Evolutionary conservation across 2,888 invertebrate genomes (phyloP).

Genomic region (Glaucopsyche alexis): DNA sequence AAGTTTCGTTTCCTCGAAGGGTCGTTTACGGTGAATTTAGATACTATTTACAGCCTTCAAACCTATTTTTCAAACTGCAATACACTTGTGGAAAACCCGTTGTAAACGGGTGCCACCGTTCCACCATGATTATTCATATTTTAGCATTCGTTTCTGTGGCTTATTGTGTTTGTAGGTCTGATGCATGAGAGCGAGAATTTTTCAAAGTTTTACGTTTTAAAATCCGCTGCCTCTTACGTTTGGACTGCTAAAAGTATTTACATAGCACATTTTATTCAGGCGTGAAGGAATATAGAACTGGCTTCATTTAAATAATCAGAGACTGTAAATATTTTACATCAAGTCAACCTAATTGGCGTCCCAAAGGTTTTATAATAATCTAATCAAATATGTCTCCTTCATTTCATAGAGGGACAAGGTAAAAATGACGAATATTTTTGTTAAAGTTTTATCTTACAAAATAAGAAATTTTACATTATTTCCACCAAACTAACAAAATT

Average conservation of each 20-base stretch:
- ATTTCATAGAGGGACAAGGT: not conserved
- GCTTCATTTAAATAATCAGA: slow-evolving; percentile 59
- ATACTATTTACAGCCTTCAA: no score
- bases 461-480: not conserved
- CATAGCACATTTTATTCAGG: slow-evolving; percentile 60
- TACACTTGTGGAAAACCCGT: no score
- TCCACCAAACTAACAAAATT: not conserved
- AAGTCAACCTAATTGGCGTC: slow-evolving; percentile 5
- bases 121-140: no score
- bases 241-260: slow-evolving; percentile 45
- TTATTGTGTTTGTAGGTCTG: no score
- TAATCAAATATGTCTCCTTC: slow-evolving; percentile 7
- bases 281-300: slow-evolving; percentile 56
- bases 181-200: no score
- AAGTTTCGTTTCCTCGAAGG: no score
- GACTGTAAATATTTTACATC: slow-evolving; percentile 45
- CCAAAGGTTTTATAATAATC: not conserved
- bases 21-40: no score
- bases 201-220: no score
- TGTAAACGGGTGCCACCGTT: no score
- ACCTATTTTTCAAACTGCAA: no score
- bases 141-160: no score
- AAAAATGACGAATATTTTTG: not conserved
- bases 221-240: slow-evolving; percentile 40
- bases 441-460: not conserved